Evolutionary conservation across 92 coral and sea anemone genomes (phyloP), one percentile per base, ranked within the genome.

Genomic region (Epizoanthus stellaris): DNA sequence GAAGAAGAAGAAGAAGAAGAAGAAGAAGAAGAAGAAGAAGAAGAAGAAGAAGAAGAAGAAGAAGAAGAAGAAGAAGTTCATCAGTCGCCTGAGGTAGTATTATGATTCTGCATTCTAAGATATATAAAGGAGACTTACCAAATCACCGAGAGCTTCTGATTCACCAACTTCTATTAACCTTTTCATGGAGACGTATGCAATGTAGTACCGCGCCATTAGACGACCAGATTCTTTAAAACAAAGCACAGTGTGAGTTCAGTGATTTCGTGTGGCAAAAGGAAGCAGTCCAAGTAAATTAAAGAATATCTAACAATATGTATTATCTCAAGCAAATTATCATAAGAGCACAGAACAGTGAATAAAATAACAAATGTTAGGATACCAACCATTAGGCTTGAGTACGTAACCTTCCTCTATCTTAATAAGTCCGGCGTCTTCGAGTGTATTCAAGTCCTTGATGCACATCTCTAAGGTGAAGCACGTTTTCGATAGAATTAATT

Each of bases 401-500:
- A 94, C 96, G 86, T 91, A 97, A 58, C 99, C 98, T 84, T 97
- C 99, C 47, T 94, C 98, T 98, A 97, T 94, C 75, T 93, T 90
- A 1, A 95, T 80, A 34, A 97, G 91, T 10, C 90, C 95, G 23
- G 94, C 88, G 66, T 90, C 86, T 69, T 93, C 93, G 68, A 97
- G 90, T 6, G 98, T 94, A 83, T 97, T 94, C 64, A 97, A 75
- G 75, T 94, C 93, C 71, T 91, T 87, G 67, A 97, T 81, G 86
- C 99, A 97, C 91, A 97, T 85, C 17, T 93, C 99, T 97, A 75
- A 52, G 30, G 4, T 40, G 70, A 86, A 19, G 69, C 23, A 69
- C 30, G 13, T 0, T 52, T 52, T 8, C 2, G 7, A 21, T 2
- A 9, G 13, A 25, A 54, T 11, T 20, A 7, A 60, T 47, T 13